A percentile compares a stretch with the other conserved stretches of the same genome.
Conservation (phyloP, 2,113 vertebrate species). For the Microcebus lehilahytsara region DNA sequence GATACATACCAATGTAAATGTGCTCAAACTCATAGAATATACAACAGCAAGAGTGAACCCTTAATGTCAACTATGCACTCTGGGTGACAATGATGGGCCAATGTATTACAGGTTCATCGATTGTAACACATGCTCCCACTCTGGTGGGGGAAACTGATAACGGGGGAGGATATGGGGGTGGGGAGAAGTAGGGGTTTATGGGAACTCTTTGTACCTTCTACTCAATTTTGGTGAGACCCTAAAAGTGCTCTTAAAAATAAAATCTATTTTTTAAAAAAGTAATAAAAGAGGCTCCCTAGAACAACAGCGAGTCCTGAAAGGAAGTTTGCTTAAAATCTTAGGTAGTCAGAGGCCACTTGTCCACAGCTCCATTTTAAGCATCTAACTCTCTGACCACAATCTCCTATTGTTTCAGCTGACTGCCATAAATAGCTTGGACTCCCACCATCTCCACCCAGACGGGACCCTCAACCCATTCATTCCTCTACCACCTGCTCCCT, state of each 20-base stretch:
- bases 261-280: background rate
- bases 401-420: background rate
- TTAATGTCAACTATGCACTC: background rate
- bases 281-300: background rate
- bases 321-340: background rate
- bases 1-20: too few species aligned
- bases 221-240: background rate
- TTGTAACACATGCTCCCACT: background rate
- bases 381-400: background rate
- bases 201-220: background rate
- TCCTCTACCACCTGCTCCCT: background rate
- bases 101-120: too few species aligned
- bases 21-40: background rate
- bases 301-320: background rate
- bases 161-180: too few species aligned
- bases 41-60: background rate
- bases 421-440: background rate
- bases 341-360: background rate
- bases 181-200: too few species aligned
- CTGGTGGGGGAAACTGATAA: background rate
- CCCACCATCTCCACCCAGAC: background rate
- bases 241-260: background rate
- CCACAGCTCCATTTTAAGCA: background rate
- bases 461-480: background rate
- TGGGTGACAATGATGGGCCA: background rate